These are phyloP conservation scores for Grammomys surdaster DNA, from an alignment of 2,113 vertebrate species.

Conservation along the genomic window DNA sequence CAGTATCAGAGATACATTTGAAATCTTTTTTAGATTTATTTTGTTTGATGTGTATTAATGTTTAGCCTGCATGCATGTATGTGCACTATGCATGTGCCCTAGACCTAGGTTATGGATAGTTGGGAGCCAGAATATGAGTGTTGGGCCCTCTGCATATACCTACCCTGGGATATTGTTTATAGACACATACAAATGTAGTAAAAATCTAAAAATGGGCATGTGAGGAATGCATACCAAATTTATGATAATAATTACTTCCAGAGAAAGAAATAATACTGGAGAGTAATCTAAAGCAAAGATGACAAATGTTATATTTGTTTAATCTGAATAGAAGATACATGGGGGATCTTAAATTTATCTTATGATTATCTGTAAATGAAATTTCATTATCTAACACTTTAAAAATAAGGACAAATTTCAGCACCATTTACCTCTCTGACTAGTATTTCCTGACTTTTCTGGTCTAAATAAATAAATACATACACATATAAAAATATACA, in stretches of 20 bases:
- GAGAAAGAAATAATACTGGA: not conserved
- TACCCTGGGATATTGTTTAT: constrained; percentile 38
- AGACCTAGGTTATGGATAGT: not conserved
- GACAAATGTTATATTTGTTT: constrained; percentile 42
- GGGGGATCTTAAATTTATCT: not conserved
- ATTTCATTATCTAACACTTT: constrained; percentile 45
- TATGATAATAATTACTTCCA: not conserved
- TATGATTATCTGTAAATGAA: constrained; percentile 9
- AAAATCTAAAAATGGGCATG: constrained; percentile 49
- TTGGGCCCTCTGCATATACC: not conserved
- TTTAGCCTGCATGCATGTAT: not conserved
- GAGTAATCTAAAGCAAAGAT: constrained; percentile 29
- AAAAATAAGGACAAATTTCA: constrained; percentile 52
- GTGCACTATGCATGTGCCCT: not conserved
- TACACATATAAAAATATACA: not conserved
- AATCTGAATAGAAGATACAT: not conserved
- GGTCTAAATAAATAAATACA: not conserved
- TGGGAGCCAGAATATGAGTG: not conserved
- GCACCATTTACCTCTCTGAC: not conserved
- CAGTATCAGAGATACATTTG: not conserved
- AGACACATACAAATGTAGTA: not conserved
- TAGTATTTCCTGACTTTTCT: not conserved
- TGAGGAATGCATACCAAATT: constrained; percentile 8
- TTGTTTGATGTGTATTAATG: not conserved
- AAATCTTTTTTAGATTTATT: not conserved